Evolutionary conservation across 2,113 vertebrate species (phyloP).

Genomic region (Oceanodroma tethys): DNA sequence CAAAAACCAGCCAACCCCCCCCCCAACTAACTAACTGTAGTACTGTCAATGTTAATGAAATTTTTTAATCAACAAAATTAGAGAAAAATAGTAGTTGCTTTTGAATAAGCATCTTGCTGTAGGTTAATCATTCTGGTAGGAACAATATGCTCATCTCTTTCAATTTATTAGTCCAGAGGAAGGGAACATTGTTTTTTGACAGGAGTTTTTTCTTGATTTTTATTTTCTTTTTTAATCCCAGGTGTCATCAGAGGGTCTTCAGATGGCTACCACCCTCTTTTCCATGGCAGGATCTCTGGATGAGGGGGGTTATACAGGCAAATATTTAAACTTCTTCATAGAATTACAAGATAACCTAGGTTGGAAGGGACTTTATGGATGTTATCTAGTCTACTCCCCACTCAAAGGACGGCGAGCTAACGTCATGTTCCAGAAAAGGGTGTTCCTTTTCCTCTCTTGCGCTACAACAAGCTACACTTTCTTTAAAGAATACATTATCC

Average conservation of each 20-base stretch:
- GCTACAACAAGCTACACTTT: background rate
- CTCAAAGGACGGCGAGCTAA: background rate
- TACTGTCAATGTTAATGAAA: background rate
- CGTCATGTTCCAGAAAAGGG: background rate
- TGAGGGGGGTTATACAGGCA: background rate
- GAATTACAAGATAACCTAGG: background rate
- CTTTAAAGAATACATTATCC: background rate
- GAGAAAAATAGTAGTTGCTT: background rate
- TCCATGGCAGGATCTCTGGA: background rate
- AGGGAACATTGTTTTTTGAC: background rate
- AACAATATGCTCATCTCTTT: background rate
- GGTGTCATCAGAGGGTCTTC: background rate
- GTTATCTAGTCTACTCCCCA: background rate
- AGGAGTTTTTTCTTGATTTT: background rate
- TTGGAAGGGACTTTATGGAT: background rate
- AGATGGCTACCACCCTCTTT: background rate
- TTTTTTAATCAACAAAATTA: background rate
- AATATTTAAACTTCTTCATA: background rate
- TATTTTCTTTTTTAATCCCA: background rate
- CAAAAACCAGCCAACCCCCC: background rate
- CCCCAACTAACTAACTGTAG: rapidly evolving
- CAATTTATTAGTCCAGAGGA: background rate
- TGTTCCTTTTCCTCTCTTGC: background rate
- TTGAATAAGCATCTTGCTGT: background rate
- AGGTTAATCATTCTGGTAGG: background rate